Evolutionary conservation across 2,888 invertebrate genomes (phyloP).

Genomic region (Pyrrhia umbra): DNA sequence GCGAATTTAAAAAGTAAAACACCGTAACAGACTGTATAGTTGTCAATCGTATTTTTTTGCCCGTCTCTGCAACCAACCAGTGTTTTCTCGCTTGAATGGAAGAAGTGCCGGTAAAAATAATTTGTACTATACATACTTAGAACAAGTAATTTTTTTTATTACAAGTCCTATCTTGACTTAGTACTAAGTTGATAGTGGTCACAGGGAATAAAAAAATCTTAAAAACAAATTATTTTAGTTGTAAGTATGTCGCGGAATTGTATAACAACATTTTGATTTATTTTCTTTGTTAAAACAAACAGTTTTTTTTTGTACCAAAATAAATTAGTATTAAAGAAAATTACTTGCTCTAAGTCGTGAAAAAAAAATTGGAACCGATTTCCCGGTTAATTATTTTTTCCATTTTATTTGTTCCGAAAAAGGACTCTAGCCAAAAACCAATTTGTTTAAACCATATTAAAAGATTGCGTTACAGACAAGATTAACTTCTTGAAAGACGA

Average conservation of each 20-base stretch:
- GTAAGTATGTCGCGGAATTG: not conserved
- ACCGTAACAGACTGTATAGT: slow-evolving; percentile 10
- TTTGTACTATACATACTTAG: too few species aligned
- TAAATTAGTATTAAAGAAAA: not conserved
- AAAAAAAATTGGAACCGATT: not conserved
- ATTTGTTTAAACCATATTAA: slow-evolving; percentile 15
- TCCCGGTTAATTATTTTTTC: slow-evolving; percentile 7
- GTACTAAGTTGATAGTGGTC: too few species aligned
- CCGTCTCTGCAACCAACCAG: too few species aligned
- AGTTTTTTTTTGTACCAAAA: not conserved
- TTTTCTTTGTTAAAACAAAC: not conserved
- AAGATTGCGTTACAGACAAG: slow-evolving; percentile 8
- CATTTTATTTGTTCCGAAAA: slow-evolving; percentile 2
- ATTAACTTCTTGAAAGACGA: slow-evolving; percentile 9
- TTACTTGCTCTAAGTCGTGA: not conserved
- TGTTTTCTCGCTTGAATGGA: too few species aligned
- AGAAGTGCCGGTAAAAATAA: too few species aligned
- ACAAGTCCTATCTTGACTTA: too few species aligned
- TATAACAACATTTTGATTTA: not conserved
- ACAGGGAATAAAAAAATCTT: too few species aligned
- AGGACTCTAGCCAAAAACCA: not conserved
- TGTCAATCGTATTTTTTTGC: not conserved
- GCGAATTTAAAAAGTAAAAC: slow-evolving; percentile 39
- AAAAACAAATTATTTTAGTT: not conserved
- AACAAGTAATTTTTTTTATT: too few species aligned